Conservation (phyloP, 2,113 vertebrate genomes). For the Passerina amoena region DNA sequence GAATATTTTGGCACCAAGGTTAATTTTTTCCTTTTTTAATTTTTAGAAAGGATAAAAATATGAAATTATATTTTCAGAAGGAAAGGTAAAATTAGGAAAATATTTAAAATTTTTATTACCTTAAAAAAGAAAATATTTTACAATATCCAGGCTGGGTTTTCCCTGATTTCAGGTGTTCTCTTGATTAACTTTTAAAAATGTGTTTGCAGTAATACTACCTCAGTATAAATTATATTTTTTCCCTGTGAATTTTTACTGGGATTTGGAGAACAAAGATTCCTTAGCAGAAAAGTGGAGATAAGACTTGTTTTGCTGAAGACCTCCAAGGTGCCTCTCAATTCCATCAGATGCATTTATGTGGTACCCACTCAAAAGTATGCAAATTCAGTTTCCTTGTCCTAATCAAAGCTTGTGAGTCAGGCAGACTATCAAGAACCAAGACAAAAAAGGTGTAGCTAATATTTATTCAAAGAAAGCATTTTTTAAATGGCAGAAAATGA, state of each 20-base stretch:
- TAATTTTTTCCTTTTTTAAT: neutral
- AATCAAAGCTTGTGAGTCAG: neutral
- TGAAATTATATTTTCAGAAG: neutral
- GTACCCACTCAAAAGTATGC: neutral
- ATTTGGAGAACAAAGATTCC: neutral
- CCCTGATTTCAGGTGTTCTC: neutral
- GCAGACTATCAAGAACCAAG: neutral
- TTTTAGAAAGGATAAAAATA: neutral
- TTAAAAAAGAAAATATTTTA: neutral
- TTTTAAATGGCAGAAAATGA: neutral
- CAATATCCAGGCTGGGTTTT: neutral
- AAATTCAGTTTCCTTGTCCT: neutral
- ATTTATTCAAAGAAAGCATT: slow-evolving; percentile 1
- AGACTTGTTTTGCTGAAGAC: neutral
- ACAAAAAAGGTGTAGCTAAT: neutral
- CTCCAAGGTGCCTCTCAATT: neutral
- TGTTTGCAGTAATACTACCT: neutral
- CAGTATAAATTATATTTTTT: neutral
- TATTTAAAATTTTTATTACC: neutral
- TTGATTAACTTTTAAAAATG: neutral
- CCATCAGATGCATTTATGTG: neutral
- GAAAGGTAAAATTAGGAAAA: neutral
- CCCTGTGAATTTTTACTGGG: neutral
- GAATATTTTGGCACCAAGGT: neutral
- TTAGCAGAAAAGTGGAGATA: neutral